These are phyloP conservation scores for Hydrocynus forskahlii DNA, from an alignment of 2,797 vertebrate genomes.

Conservation along the genomic window DNA sequence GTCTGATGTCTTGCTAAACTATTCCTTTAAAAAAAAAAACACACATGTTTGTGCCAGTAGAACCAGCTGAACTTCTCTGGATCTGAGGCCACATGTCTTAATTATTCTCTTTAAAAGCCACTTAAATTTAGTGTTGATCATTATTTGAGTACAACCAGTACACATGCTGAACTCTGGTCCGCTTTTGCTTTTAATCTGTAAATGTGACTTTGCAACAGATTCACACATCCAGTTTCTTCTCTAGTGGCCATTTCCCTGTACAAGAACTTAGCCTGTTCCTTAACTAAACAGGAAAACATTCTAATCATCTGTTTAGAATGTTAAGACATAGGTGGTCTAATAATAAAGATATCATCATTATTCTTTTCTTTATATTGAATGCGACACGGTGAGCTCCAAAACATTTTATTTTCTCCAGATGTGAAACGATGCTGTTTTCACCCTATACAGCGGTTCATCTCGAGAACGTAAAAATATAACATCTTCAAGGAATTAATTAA, in stretches of 20 bases:
- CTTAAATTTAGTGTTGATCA: no score
- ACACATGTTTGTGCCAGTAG: no score
- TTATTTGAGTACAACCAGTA: no score
- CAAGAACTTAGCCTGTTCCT: background rate
- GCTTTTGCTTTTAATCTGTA: background rate
- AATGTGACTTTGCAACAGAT: background rate
- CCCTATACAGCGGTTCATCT: background rate
- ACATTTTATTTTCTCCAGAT: slow-evolving; percentile 32
- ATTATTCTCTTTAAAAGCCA: no score
- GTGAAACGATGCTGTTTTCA: background rate
- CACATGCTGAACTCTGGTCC: no score
- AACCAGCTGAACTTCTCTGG: no score
- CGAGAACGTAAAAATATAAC: slow-evolving; percentile 15
- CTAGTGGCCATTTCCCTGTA: background rate
- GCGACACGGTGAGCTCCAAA: background rate
- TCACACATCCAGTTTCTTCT: background rate
- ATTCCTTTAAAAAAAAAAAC: no score
- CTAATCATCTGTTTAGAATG: no score
- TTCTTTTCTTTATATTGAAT: background rate
- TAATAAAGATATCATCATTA: background rate
- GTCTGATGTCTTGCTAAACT: no score
- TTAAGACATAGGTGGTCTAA: background rate
- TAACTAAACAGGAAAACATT: background rate
- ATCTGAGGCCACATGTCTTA: no score
- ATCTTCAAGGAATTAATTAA: background rate